phyloP scores from a whole-genome alignment of 2,113 vertebrate species.

The Sturnus vulgaris region DNA sequence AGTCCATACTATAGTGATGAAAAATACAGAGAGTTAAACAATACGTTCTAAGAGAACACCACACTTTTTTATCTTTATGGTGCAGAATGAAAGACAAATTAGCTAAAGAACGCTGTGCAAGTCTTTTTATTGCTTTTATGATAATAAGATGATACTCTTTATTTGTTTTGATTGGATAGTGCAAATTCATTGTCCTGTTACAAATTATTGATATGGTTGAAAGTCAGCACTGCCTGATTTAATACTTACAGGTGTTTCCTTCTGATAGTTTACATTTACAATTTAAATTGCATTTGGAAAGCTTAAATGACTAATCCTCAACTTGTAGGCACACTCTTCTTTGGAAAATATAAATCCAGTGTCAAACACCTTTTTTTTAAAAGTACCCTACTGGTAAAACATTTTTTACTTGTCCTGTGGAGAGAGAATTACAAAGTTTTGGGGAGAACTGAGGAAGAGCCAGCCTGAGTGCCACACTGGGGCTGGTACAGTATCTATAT shows the following conservation, averaged over 20 bases:
- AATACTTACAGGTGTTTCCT: conserved; percentile 75
- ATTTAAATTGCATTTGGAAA: conserved; percentile 72
- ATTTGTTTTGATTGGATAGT: conserved; percentile 69
- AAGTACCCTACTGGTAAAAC: background rate
- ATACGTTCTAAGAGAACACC: conserved; percentile 44
- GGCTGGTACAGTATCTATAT: background rate
- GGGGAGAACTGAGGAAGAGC: background rate
- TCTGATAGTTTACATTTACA: conserved; percentile 78
- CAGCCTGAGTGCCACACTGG: accelerated
- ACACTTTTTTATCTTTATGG: conserved; percentile 77
- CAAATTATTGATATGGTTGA: conserved; percentile 75
- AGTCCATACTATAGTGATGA: conserved; percentile 55
- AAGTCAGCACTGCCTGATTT: conserved; percentile 65
- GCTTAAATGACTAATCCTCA: conserved; percentile 63
- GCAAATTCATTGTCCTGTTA: conserved; percentile 68
- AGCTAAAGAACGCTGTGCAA: conserved; percentile 68
- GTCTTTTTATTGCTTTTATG: conserved; percentile 72
- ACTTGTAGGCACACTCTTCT: conserved; percentile 6
- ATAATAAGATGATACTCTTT: conserved; percentile 73
- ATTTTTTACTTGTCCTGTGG: background rate
- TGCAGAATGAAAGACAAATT: conserved; percentile 76
- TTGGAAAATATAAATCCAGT: conserved; percentile 37
- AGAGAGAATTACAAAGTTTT: background rate
- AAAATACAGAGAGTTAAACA: conserved; percentile 66
- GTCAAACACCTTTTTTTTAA: background rate